Base-by-base conservation (phyloP, 2,888 invertebrate genomes). In the Dinocampus coccinellae region DNA sequence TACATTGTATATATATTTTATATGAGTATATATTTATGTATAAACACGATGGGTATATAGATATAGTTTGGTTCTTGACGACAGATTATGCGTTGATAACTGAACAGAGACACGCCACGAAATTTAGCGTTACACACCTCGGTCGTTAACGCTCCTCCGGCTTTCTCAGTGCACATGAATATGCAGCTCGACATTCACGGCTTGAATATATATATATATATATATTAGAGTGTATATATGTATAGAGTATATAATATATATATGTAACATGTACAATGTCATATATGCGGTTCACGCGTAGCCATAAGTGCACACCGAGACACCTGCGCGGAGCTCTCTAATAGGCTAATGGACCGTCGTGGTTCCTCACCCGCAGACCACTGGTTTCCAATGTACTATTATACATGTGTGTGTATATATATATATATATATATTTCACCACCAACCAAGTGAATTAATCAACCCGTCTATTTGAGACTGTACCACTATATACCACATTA, bases 101-200 rank as follows among this genome's bases (percentile, higher is more conserved):
- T 73, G 73, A 75, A 75, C 73, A 73, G 73, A 77, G 75, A 76
- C 77, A 75, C 75, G 76, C 76, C 75, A 76, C 77, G 73, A 77
- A 77, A 77, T 76, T 77, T 74, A 77, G 75, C 76, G 76, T 75
- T 77, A 77, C 77, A 76, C 76, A 73, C 74, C 77, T 75, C 72
- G 77, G 75, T 76, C 76, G 75, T 77, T 77, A 75, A 77, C 75
- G 76, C 75, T 72, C 64, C 75, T 72, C 64, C 70, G 66, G 73
- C 73, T 70, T 69, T 67, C 63, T 72, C 75, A 60, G 69, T 68
- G 73, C 74, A 70, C 75, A 75, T 76, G 75, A 77, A 77, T 76
- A 77, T 76, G 76, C 77, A 77, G 74, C 73, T 62, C 71, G 6
- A 61, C 58, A 53, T 70, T 71, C 69, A 66, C 69, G 65, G 26